phyloP scores from a whole-genome alignment of 2,113 vertebrate species.

The Micromys minutus region DNA sequence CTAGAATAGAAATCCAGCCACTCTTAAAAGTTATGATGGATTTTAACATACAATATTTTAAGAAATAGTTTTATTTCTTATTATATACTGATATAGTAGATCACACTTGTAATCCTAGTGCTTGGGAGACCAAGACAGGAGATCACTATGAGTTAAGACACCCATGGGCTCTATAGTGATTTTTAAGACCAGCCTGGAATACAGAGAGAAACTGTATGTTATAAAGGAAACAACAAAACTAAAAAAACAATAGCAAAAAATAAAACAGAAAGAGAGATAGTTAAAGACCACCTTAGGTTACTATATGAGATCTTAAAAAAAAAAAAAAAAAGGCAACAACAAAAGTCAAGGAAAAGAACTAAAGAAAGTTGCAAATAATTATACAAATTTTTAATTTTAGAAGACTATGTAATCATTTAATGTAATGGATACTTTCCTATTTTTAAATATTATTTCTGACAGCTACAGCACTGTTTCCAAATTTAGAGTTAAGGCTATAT shows the following conservation, averaged over 20 bases:
- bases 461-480: neutral
- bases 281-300: neutral
- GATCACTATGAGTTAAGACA: neutral
- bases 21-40: neutral
- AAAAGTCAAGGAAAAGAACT: neutral
- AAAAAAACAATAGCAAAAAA: neutral
- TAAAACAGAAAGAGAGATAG: neutral
- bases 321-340: neutral
- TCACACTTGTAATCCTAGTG: neutral
- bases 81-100: neutral
- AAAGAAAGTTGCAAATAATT: conserved; percentile 1
- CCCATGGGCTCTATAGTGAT: neutral
- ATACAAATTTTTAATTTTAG: conserved; percentile 15
- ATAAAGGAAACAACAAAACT: neutral
- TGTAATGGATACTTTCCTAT: neutral
- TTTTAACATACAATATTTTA: conserved; percentile 8
- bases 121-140: neutral
- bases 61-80: neutral
- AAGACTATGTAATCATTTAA: conserved; percentile 23
- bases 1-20: neutral
- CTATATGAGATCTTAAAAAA: neutral
- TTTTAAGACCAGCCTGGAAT: neutral
- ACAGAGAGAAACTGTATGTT: neutral
- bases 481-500: conserved; percentile 8
- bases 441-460: conserved; percentile 51